Evolutionary conservation across 2,888 invertebrate species (phyloP).

Genomic region (Malachius bipustulatus): DNA sequence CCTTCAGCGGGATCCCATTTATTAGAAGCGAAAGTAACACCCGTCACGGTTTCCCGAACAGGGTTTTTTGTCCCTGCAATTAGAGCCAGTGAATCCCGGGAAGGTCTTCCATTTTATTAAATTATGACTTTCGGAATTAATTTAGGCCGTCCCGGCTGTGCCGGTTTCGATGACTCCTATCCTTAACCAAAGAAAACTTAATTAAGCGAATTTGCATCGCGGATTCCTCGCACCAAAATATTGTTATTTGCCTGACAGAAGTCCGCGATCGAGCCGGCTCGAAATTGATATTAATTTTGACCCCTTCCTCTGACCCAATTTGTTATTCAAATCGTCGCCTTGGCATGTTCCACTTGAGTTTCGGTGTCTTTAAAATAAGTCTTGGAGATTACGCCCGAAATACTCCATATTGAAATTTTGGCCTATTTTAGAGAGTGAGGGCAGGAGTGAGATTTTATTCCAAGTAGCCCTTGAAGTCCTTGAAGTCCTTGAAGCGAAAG

Average conservation of each 20-base stretch:
- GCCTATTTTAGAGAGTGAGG: too few species aligned
- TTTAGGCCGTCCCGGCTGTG: constrained; percentile 11
- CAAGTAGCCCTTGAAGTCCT: too few species aligned
- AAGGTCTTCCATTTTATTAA: constrained; percentile 17
- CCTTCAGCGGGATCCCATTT: constrained; percentile 20
- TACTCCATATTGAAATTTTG: too few species aligned
- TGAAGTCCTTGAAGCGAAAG: too few species aligned
- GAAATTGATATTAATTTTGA: constrained; percentile 34
- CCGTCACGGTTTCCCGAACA: constrained; percentile 6
- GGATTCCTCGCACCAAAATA: constrained; percentile 26
- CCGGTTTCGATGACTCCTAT: constrained; percentile 14
- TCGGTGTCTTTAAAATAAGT: too few species aligned
- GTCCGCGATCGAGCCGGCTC: constrained; percentile 23
- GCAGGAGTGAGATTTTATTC: too few species aligned
- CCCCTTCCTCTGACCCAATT: constrained; percentile 26
- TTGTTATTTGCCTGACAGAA: constrained; percentile 28
- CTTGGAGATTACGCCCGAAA: too few species aligned
- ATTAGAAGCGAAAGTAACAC: constrained; percentile 19
- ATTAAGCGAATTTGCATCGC: constrained; percentile 29
- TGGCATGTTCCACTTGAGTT: constrained; percentile 14
- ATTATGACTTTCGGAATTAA: constrained; percentile 15
- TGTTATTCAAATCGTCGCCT: constrained; percentile 31
- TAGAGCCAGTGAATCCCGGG: constrained; percentile 17
- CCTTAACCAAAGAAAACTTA: constrained; percentile 17
- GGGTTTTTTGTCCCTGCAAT: constrained; percentile 20